A percentile compares a stretch with the other conserved stretches of the same genome.
phyloP scores from a whole-genome alignment of 2,888 invertebrate genomes.

The Rhynchonema sp. region DNA sequence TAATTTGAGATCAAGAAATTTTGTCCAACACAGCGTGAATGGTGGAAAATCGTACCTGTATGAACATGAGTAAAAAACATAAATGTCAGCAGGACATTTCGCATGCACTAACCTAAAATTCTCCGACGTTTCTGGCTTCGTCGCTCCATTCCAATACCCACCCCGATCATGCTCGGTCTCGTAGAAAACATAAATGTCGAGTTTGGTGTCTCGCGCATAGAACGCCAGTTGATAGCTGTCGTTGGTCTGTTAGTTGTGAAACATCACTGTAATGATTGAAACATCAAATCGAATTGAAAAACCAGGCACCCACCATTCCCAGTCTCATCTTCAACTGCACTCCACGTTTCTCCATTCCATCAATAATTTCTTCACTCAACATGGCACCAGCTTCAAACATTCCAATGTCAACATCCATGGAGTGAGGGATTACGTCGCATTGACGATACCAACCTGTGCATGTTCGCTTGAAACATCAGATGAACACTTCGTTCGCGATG shows the following conservation, averaged over 20 bases:
- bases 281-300: not conserved
- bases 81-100: too few species aligned
- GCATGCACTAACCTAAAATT: not conserved
- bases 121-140: not conserved
- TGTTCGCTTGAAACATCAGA: too few species aligned
- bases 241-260: not conserved
- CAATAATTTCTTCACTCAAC: not conserved
- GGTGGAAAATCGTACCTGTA: not conserved
- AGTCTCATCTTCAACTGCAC: not conserved
- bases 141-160: not conserved
- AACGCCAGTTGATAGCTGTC: not conserved
- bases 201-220: not conserved
- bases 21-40: not conserved
- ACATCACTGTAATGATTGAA: too few species aligned
- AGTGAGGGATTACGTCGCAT: not conserved
- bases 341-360: not conserved
- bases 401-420: not conserved
- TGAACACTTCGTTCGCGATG: not conserved
- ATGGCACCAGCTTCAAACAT: not conserved
- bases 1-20: not conserved
- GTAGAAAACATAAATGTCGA: not conserved
- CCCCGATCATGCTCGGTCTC: too few species aligned
- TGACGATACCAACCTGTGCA: conserved; percentile 1
- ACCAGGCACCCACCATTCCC: not conserved
- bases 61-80: too few species aligned